Conservation (phyloP, 2,797 vertebrate genomes). For the Myotis myotis region DNA sequence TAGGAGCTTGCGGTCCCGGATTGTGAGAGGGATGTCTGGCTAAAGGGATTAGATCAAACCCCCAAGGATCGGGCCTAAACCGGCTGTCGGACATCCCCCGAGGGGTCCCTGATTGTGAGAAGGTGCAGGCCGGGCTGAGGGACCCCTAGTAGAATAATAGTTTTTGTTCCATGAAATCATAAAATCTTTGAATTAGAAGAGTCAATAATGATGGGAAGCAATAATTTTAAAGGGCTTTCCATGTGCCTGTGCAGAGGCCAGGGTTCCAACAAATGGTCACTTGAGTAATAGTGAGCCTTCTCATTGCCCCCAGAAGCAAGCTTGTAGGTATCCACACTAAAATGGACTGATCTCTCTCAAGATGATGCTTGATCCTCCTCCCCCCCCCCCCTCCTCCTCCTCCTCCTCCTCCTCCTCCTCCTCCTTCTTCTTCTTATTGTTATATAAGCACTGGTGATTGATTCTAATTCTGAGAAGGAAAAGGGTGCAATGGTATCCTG, state of each 20-base stretch:
- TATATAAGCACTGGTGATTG: background rate
- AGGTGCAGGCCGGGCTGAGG: no score
- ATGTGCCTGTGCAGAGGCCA: background rate
- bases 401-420: no score
- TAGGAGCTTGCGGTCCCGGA: no score
- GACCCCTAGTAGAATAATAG: background rate
- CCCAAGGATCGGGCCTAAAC: no score
- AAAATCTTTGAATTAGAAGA: slow-evolving; percentile 19
- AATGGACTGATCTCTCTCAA: slow-evolving; percentile 25
- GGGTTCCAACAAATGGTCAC: background rate
- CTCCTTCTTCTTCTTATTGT: background rate
- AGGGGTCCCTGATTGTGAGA: no score
- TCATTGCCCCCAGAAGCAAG: background rate
- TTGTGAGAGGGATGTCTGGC: no score
- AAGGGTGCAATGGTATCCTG: background rate
- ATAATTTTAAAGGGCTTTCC: slow-evolving; percentile 10
- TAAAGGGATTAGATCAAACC: no score
- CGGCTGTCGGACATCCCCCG: no score
- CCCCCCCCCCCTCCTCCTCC: no score
- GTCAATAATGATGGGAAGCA: background rate
- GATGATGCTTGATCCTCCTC: background rate
- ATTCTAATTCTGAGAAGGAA: slow-evolving; percentile 16
- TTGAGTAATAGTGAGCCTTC: background rate
- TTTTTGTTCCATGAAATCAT: slow-evolving; percentile 39
- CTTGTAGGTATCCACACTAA: background rate